A percentile compares a stretch with the other conserved stretches of the same genome.
These are phyloP conservation scores for Acrocyrtus sp. DNA, from an alignment of 2,888 invertebrate species.

Conservation along the genomic window DNA sequence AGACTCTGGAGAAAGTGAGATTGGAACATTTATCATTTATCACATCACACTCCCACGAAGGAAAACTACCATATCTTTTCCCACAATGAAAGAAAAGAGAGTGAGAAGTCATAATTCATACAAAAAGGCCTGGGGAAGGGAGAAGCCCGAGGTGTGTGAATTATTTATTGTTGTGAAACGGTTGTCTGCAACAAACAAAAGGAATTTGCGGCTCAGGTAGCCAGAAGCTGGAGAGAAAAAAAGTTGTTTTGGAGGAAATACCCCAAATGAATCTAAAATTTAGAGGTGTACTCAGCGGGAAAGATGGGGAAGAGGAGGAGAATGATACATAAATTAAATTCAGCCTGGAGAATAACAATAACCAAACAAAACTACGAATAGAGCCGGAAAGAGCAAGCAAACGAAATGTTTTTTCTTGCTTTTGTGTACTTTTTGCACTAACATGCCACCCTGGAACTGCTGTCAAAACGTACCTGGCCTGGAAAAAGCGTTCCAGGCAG, in stretches of 20 bases:
- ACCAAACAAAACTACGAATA: too few relatives aligned
- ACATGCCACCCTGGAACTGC: too few relatives aligned
- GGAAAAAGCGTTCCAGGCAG: too few relatives aligned
- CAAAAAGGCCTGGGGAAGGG: slow-evolving; percentile 28
- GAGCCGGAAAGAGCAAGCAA: too few relatives aligned
- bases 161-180: slow-evolving; percentile 45
- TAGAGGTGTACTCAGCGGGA: background rate
- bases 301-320: too few relatives aligned
- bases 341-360: background rate
- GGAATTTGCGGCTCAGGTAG: background rate
- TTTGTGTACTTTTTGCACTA: too few relatives aligned
- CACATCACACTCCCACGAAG: slow-evolving; percentile 21
- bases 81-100: slow-evolving; percentile 15
- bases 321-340: background rate
- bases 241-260: slow-evolving; percentile 7
- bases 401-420: too few relatives aligned
- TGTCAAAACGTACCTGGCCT: too few relatives aligned
- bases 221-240: background rate
- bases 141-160: slow-evolving; percentile 40
- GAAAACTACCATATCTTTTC: background rate
- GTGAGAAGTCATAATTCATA: slow-evolving; percentile 49
- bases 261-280: slow-evolving; percentile 11
- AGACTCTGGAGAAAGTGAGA: slow-evolving; percentile 33
- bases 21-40: slow-evolving; percentile 49
- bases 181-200: slow-evolving; percentile 31